Base-by-base conservation (phyloP, 2,797 vertebrate species). In the Periophthalmus magnuspinnatus region DNA sequence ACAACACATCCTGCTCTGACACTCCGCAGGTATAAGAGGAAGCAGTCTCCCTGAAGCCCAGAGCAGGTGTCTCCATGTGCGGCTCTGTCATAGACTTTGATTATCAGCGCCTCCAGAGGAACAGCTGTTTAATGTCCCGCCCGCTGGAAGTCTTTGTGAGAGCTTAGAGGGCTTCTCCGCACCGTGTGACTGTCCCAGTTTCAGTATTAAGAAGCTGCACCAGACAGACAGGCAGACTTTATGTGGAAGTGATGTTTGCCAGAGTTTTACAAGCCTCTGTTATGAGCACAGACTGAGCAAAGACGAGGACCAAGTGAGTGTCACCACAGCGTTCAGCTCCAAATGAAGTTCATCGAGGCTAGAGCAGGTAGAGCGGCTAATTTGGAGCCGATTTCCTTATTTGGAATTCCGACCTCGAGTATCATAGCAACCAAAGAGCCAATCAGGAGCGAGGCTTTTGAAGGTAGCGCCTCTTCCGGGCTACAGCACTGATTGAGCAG, bases 171-270 rank as follows among this genome's bases (percentile, higher is more conserved):
- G 64, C 64, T 76, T 80, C 66, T 63, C 62, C 57, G 45, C 16
- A 68, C 52, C 71, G 38, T 19, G 28, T 38, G 2, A 54, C 22
- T 79, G 72, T 72, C 81, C 64, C 66, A 76, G 17, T 67, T 84
- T 67, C 41, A 5, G 5, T 7, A 54, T 70, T 64, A 74, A 50
- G 74, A 54, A 5, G 32, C 52, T 16, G 33, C 45, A 45, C 58
- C 67, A 38, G 1, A 36, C n/a, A 66, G 65, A 70, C 19, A 59
- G 14, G 19, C 1, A 68, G 41, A 5, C 28, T 10, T 32, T 34
- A 45, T 28, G 33, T 56, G 9, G 47, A 54, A 62, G 19, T 41
- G 13, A 63, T 63, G 47, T 45, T 47, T 64, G 62, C 16, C 8
- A 41, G 38, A 45, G 50, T 3, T 7, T 16, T 17, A 17, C 45